phyloP scores from a whole-genome alignment of 2,888 invertebrate genomes.

The Synergus laeviventris region DNA sequence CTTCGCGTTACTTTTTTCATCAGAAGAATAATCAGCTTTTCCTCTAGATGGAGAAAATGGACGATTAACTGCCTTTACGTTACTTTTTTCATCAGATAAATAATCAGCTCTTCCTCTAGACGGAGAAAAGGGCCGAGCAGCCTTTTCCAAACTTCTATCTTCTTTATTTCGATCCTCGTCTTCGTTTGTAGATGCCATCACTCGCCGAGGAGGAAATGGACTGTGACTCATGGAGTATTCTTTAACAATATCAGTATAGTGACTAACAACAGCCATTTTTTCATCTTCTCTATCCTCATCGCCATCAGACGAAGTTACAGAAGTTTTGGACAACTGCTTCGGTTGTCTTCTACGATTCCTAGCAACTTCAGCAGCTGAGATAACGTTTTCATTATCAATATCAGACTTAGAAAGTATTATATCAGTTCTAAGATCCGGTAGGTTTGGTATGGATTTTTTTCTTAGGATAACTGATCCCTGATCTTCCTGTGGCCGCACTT shows the following conservation, averaged over 20 bases:
- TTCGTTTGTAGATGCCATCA: conserved; percentile 50
- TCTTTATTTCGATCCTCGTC: conserved; percentile 40
- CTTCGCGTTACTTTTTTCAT: background rate
- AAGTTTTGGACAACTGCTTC: conserved; percentile 61
- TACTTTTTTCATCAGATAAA: conserved; percentile 7
- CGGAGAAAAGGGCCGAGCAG: conserved; percentile 2
- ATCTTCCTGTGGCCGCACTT: conserved; percentile 43
- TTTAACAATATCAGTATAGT: conserved; percentile 88
- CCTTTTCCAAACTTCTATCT: background rate
- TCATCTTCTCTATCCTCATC: conserved; percentile 69
- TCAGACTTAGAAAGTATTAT: conserved; percentile 62
- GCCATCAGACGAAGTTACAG: conserved; percentile 60
- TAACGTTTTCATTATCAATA: conserved; percentile 71
- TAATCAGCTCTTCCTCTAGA: conserved; percentile 16
- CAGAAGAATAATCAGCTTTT: conserved; percentile 19
- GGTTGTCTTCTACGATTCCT: conserved; percentile 69
- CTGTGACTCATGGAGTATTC: conserved; percentile 78
- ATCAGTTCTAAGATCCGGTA: conserved; percentile 62
- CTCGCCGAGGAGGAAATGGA: conserved; percentile 47
- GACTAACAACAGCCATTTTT: conserved; percentile 81
- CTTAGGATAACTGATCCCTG: conserved; percentile 64
- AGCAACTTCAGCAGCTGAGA: conserved; percentile 73
- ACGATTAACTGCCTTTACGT: background rate
- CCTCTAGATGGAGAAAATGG: background rate
- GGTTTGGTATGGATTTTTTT: conserved; percentile 66